Evolutionary conservation across 2,113 vertebrate species (phyloP).

Genomic region (Alouatta palliata): DNA sequence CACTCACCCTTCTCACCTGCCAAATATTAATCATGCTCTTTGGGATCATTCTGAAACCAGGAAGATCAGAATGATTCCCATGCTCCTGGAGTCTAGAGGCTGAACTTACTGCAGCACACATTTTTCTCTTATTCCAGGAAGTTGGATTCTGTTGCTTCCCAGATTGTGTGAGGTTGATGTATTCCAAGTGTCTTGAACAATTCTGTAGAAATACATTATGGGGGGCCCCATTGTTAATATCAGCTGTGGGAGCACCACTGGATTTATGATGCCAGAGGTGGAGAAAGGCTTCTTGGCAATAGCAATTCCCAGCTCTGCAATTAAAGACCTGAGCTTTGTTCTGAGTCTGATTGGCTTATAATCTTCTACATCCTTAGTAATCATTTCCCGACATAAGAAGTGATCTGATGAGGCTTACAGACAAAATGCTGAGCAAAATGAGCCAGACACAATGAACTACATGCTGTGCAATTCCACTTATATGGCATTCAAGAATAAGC

Average conservation of each 20-base stretch:
- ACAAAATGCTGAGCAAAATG: slow-evolving; percentile 28
- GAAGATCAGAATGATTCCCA: neutral
- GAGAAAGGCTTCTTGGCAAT: neutral
- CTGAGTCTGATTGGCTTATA: slow-evolving; percentile 12
- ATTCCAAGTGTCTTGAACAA: neutral
- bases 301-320: neutral
- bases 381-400: slow-evolving; percentile 23
- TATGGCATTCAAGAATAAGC: slow-evolving; percentile 24
- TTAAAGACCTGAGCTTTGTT: neutral
- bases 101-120: neutral
- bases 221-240: neutral
- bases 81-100: neutral
- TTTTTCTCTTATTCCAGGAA: slow-evolving; percentile 2
- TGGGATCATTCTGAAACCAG: neutral
- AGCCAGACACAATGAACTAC: slow-evolving; percentile 14
- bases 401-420: slow-evolving; percentile 40
- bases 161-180: neutral
- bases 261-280: neutral
- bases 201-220: neutral
- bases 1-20: neutral
- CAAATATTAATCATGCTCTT: slow-evolving; percentile 24
- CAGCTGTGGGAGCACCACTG: neutral
- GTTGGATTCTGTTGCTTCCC: slow-evolving; percentile 15
- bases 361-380: neutral
- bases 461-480: slow-evolving; percentile 23